Conservation (phyloP, 2,113 vertebrate genomes). For the Actenoides lindsayi region DNA sequence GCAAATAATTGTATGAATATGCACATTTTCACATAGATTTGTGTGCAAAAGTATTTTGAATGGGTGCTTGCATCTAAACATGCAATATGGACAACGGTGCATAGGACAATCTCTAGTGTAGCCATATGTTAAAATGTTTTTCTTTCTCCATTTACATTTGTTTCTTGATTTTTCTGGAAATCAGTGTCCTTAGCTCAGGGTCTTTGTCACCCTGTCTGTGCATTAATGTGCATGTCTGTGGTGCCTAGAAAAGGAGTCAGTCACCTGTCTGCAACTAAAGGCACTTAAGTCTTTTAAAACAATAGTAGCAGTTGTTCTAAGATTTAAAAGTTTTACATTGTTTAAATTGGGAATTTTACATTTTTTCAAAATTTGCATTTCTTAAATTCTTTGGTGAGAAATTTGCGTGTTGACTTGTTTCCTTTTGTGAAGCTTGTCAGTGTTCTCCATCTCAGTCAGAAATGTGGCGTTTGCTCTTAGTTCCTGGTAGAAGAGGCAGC, state of each 20-base stretch:
- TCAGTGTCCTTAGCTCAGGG: neutral
- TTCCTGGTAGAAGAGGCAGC: neutral
- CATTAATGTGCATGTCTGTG: fast-evolving
- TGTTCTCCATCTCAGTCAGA: neutral
- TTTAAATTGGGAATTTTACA: neutral
- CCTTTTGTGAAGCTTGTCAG: neutral
- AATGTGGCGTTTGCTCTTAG: neutral
- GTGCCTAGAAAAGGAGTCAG: neutral
- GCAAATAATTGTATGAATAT: neutral
- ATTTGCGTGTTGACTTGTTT: neutral
- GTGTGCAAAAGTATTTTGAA: neutral
- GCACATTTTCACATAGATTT: neutral
- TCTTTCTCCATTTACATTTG: neutral
- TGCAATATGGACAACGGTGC: neutral
- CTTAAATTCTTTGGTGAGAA: neutral
- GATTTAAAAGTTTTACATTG: neutral
- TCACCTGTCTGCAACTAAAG: neutral
- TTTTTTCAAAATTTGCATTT: neutral
- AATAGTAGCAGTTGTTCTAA: neutral
- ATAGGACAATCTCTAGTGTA: neutral
- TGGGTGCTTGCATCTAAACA: neutral
- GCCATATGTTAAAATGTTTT: neutral
- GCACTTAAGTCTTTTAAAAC: neutral
- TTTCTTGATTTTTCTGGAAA: neutral
- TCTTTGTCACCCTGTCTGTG: neutral